These are phyloP conservation scores for Brienomyrus longianalis DNA, from an alignment of 2,113 vertebrate genomes.

Conservation along the genomic window DNA sequence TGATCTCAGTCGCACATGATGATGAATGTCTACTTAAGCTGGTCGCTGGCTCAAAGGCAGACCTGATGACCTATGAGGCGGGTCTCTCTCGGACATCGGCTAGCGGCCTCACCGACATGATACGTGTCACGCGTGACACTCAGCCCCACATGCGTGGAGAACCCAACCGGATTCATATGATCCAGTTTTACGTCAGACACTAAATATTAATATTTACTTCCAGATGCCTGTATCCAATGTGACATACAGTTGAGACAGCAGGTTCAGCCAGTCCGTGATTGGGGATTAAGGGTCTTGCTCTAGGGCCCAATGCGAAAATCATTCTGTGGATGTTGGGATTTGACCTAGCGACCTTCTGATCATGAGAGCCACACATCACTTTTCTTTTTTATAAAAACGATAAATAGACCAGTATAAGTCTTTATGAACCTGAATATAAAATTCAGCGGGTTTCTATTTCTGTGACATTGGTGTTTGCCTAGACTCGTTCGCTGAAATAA, in stretches of 20 bases:
- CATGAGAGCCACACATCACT: neutral
- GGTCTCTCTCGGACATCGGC: neutral
- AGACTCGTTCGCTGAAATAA: neutral
- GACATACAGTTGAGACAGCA: neutral
- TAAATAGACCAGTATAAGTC: neutral
- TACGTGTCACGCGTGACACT: neutral
- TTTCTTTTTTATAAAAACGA: neutral
- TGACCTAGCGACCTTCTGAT: neutral
- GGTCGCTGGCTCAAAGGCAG: neutral
- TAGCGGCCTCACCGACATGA: neutral
- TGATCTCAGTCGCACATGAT: slow-evolving; percentile 5
- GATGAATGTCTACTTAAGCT: slow-evolving; percentile 5
- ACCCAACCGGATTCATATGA: neutral
- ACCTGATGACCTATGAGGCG: too few relatives aligned
- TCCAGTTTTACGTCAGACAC: too few relatives aligned
- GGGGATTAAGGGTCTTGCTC: neutral
- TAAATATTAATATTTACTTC: neutral
- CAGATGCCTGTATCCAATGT: neutral
- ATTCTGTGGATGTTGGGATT: neutral
- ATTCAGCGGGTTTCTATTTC: neutral
- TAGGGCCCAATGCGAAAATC: neutral
- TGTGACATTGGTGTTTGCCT: neutral
- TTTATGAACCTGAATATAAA: neutral
- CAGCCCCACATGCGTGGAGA: neutral
- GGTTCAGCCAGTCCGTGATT: neutral